These are phyloP conservation scores for Sarcoramphus papa DNA, from an alignment of 2,797 vertebrate species.

Conservation along the genomic window DNA sequence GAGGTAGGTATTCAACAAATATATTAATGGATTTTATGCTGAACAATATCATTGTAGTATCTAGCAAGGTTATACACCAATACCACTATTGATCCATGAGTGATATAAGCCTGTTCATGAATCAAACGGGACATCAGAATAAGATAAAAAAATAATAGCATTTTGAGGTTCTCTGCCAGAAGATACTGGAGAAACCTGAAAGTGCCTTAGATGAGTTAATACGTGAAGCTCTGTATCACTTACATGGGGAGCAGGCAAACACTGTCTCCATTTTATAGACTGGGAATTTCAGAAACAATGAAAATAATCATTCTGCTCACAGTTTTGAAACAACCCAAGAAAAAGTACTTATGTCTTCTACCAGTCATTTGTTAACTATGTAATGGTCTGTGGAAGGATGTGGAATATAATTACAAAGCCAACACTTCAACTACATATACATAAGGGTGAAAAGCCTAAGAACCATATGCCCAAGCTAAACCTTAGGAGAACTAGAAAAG, in stretches of 20 bases:
- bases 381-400: not conserved
- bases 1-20: not conserved
- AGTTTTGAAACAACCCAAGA: not conserved
- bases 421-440: not conserved
- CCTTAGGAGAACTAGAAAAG: not conserved
- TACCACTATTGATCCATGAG: not conserved
- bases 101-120: not conserved
- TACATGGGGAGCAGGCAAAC: not conserved
- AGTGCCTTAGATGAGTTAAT: not conserved
- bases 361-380: not conserved
- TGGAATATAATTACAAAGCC: not conserved
- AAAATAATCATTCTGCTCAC: not conserved
- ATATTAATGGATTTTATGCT: not conserved
- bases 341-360: not conserved
- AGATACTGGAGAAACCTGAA: not conserved
- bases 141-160: not conserved
- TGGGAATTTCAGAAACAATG: not conserved
- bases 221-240: not conserved
- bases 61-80: not conserved
- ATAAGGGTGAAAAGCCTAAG: not conserved
- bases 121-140: not conserved
- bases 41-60: not conserved
- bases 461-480: not conserved
- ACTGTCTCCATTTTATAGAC: not conserved
- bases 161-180: not conserved